A percentile compares a stretch with the other conserved stretches of the same genome.
Conservation (phyloP, 1,140 invertebrate species). For the Nautilus pompilius region DNA sequence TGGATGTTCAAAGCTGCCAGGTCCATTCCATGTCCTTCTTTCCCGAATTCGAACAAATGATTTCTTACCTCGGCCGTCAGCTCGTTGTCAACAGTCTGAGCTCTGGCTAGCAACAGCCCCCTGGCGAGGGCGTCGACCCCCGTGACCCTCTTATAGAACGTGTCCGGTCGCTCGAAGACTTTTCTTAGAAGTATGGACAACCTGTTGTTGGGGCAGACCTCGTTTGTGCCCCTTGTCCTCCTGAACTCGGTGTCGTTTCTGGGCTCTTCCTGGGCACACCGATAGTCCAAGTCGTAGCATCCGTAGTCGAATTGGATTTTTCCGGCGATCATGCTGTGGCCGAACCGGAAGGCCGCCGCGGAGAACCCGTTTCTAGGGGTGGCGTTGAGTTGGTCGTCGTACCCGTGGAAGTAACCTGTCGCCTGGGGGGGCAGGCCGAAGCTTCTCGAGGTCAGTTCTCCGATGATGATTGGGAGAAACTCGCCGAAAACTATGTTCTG, state of each 20-base stretch:
- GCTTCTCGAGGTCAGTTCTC: constrained; percentile 36
- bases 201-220: background rate
- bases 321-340: constrained; percentile 68
- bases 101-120: background rate
- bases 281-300: background rate
- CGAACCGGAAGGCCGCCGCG: constrained; percentile 89
- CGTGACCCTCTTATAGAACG: background rate
- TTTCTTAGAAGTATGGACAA: background rate
- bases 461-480: constrained; percentile 79
- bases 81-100: constrained; percentile 8
- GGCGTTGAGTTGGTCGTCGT: constrained; percentile 75
- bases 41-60: background rate
- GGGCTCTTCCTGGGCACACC: background rate
- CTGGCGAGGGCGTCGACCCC: background rate
- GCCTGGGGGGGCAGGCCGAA: background rate
- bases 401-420: constrained; percentile 57
- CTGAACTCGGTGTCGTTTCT: background rate
- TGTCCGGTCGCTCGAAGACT: background rate
- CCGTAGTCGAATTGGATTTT: too few species aligned
- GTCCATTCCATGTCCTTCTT: constrained; percentile 18
- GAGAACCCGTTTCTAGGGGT: constrained; percentile 91
- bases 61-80: constrained; percentile 5
- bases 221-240: constrained; percentile 1
- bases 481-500: constrained; percentile 94
- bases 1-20: constrained; percentile 64